phyloP scores from a whole-genome alignment of 2,888 invertebrate genomes.

The Caenorhabditis auriculariae region DNA sequence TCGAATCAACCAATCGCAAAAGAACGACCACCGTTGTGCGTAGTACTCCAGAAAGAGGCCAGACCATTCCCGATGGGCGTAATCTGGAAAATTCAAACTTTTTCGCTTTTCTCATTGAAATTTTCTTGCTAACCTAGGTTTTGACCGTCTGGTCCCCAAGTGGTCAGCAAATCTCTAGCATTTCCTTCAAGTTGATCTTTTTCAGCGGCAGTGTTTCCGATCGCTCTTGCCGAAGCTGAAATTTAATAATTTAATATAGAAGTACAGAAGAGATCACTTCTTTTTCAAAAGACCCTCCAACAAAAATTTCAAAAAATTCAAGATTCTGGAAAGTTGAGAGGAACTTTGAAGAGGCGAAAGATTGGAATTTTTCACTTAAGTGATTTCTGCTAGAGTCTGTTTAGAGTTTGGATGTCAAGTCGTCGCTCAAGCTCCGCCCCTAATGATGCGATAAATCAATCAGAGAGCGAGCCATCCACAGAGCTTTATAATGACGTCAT shows the following conservation, averaged over 20 bases:
- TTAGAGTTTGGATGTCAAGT: too few species aligned
- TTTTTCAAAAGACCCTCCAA: too few species aligned
- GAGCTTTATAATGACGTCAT: too few species aligned
- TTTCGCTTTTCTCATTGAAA: background rate
- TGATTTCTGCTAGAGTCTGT: too few species aligned
- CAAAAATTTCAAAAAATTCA: too few species aligned
- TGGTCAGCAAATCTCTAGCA: constrained; percentile 11
- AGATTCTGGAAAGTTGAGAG: too few species aligned
- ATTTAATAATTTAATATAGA: background rate
- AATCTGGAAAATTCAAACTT: constrained; percentile 14
- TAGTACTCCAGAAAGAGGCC: constrained; percentile 37
- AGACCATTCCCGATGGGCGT: constrained; percentile 34
- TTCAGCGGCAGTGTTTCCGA: constrained; percentile 13
- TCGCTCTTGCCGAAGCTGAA: constrained; percentile 10
- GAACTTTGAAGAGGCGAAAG: too few species aligned
- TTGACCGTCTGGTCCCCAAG: constrained; percentile 19
- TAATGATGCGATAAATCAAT: too few species aligned
- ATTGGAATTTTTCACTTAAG: too few species aligned
- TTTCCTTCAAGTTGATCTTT: constrained; percentile 4
- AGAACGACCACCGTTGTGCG: constrained; percentile 36
- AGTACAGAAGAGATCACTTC: background rate
- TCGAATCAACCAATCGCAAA: constrained; percentile 37
- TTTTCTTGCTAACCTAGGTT: constrained; percentile 7
- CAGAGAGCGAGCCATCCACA: too few species aligned
- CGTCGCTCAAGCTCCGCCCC: too few species aligned